Base-by-base conservation (phyloP, 2,797 vertebrate genomes). In the Peromyscus aztecus region DNA sequence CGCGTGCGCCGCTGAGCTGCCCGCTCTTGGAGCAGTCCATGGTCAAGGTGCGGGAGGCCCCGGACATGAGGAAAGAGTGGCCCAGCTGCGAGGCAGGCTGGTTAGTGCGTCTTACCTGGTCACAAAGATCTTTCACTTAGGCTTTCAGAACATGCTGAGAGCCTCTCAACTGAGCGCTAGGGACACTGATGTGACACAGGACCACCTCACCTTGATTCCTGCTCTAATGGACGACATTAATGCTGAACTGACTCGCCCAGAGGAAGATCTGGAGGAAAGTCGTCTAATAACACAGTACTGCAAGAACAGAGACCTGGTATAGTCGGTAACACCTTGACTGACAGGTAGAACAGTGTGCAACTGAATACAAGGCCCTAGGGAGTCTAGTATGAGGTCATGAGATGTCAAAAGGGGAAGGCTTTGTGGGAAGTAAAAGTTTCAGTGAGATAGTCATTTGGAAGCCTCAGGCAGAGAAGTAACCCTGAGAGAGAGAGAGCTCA, bases 1-100 rank as follows among this genome's bases (percentile, higher is more conserved):
- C 97, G 97, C 97, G 77, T 94, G 96, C 97, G 94, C 94, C 57
- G 49, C 16, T 3, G 23, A 57, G 49, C 52, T 0, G 17, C 61
- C 29, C 1, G 59, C 73, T 75, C 82, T 34, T 5, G 17, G 6
- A 52, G 89, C 61, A 17, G 49, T 21, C 52, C 76, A 24, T 21
- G 16, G 6, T 43, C 10, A 10, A 61, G 43, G 59, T 12, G 19
- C 11, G 4, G 9, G 52, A 27, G 61, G 52, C 49, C 85, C 67
- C n/a, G 67, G 49, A 57, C 24, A n/a, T 9, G n/a, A 57, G 24
- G 16, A 55, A 71, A 71, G n/a, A 90, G 19, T 9, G 65, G 6
- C 52, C 82, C 37, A 0, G 77, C 16, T 1, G 71, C 11, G n/a
- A 81, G 49, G 65, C 49, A 0, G 43, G 57, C 34, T 61, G 13